Evolutionary conservation across 1,140 invertebrate genomes (phyloP).

Genomic region (Meloidogyne floridensis): DNA sequence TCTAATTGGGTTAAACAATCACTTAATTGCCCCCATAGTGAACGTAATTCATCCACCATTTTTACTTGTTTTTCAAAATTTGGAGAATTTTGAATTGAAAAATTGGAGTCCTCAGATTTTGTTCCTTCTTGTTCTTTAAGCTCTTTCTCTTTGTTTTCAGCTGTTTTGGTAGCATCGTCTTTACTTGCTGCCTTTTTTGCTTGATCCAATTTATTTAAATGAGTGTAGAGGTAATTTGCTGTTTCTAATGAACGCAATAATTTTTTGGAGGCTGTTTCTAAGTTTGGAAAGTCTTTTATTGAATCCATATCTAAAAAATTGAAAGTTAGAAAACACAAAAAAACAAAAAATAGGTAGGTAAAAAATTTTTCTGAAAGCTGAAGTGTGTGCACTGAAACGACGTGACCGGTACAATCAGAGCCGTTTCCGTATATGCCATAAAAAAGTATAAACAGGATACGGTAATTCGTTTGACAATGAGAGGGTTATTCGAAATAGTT

Average conservation of each 20-base stretch:
- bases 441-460: no score
- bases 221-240: constrained; percentile 42
- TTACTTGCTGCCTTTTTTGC: constrained; percentile 19
- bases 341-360: no score
- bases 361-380: no score
- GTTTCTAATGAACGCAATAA: constrained; percentile 49
- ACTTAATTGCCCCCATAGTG: constrained; percentile 81
- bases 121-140: not conserved
- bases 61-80: constrained; percentile 10
- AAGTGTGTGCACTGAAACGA: no score
- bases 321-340: no score
- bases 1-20: constrained; percentile 72
- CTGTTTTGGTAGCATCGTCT: not conserved
- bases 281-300: constrained; percentile 26
- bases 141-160: not conserved
- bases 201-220: constrained; percentile 40
- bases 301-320: not conserved
- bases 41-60: constrained; percentile 70
- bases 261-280: constrained; percentile 36
- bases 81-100: not conserved
- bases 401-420: no score
- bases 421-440: no score
- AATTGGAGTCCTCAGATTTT: not conserved
- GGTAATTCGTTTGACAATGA: no score
- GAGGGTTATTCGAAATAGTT: no score